Base-by-base conservation (phyloP, 2,888 invertebrate species). In the Creontiades dilutus region DNA sequence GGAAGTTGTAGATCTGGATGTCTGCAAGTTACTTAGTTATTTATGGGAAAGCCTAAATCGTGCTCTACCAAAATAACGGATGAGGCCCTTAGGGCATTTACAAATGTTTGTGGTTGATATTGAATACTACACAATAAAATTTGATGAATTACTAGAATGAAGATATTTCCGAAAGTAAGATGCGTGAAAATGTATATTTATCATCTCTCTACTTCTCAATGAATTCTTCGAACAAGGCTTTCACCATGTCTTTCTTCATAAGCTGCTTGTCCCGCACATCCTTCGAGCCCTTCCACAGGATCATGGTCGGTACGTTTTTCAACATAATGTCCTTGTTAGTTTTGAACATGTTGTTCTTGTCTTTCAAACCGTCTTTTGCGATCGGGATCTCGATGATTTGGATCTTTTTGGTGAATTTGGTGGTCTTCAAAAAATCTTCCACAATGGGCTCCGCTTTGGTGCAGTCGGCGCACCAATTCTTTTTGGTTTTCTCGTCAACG, bases 391-490 rank as follows among this genome's bases (percentile, higher is more conserved):
- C 37, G 37, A 88, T 52, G 28, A 88, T 23, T 78, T 78, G n/a
- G 76, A 88, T 80, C 52, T 78, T 88, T 9, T 80, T 88, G 0
- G 19, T 55, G 88, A 78, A 88, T 37, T 48, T 61, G 13, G 76
- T 28, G 37, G 13, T 78, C n/a, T 52, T 76, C 28, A 88, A n/a
- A 55, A 88, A 88, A 2, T 88, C 78, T 55, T 88, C 78, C 9
- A 88, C 46, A 1, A 78, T 55, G 28, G 88, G 88, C n/a, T 76
- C 55, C 3, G 55, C 27, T 78, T 55, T 46, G 48, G 27, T n/a
- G 57, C 88, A 88, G 57, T 88, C 88, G 5, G 78, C 16, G 61
- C 88, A 88, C 88, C 88, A 88, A 28, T 61, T 57, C 55, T 85
- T 85, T 28, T 57, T 57, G 52, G 28, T 78, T 4, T 37, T 52